Evolutionary conservation across 2,888 invertebrate species (phyloP).

Genomic region (Drosophila nr. perissopoda): DNA sequence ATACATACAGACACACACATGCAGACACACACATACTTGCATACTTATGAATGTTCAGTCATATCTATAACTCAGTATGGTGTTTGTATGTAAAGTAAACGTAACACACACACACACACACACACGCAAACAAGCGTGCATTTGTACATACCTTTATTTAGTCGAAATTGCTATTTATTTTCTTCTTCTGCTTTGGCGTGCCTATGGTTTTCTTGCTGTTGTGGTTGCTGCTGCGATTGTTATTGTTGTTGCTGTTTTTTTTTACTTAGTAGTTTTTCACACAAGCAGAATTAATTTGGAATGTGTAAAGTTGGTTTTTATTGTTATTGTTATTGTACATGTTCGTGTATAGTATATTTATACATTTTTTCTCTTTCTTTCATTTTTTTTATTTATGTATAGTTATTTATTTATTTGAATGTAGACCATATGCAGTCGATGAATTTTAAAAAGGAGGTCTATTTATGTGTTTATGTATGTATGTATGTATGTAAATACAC

Average conservation of each 20-base stretch:
- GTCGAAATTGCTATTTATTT: slow-evolving; percentile 77
- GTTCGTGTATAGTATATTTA: slow-evolving; percentile 16
- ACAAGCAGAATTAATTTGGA: slow-evolving; percentile 70
- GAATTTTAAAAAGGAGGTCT: slow-evolving; percentile 1
- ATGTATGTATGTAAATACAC: slow-evolving; percentile 18
- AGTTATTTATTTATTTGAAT: slow-evolving; percentile 5
- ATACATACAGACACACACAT: not conserved
- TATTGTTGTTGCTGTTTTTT: slow-evolving; percentile 34
- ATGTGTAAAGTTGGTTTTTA: slow-evolving; percentile 58
- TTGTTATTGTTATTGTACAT: slow-evolving; percentile 51
- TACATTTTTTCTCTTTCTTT: slow-evolving; percentile 10
- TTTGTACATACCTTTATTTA: slow-evolving; percentile 70
- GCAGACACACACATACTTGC: not conserved
- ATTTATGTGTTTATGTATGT: not conserved
- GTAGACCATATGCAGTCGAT: not conserved
- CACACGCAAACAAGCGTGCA: slow-evolving; percentile 26
- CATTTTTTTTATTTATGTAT: slow-evolving; percentile 3
- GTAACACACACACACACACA: slow-evolving; percentile 29
- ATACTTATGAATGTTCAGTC: slow-evolving; percentile 18
- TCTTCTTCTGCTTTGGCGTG: slow-evolving; percentile 65
- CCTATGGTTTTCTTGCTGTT: slow-evolving; percentile 44
- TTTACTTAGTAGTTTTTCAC: slow-evolving; percentile 64
- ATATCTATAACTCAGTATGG: slow-evolving; percentile 51
- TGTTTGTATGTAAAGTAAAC: slow-evolving; percentile 55
- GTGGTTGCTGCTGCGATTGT: slow-evolving; percentile 25